Evolutionary conservation across 2,797 vertebrate genomes (phyloP).

Genomic region (Streptopelia turtur): DNA sequence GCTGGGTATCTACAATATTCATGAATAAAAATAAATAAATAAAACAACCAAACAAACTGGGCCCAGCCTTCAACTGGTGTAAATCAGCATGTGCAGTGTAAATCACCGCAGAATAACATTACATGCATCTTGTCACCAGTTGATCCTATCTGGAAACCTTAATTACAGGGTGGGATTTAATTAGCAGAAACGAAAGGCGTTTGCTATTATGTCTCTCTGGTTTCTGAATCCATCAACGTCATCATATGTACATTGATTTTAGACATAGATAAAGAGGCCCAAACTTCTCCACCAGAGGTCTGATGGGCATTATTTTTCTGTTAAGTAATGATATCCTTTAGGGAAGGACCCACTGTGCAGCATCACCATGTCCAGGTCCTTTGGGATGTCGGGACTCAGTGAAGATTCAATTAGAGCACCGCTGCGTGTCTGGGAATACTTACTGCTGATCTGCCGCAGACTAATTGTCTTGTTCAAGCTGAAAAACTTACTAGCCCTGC

Average conservation of each 20-base stretch:
- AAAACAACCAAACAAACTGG: rapidly evolving
- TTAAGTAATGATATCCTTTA: neutral
- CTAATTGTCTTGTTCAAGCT: slow-evolving; percentile 3
- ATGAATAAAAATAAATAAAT: neutral
- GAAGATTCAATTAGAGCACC: slow-evolving; percentile 40
- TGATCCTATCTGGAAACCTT: neutral
- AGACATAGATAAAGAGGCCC: neutral
- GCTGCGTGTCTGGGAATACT: neutral
- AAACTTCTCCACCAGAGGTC: neutral
- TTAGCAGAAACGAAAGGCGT: neutral
- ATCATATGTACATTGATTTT: neutral
- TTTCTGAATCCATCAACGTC: neutral
- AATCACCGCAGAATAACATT: neutral
- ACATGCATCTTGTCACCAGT: too few species aligned
- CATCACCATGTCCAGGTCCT: neutral
- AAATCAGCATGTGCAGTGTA: too few species aligned
- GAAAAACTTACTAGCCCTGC: neutral
- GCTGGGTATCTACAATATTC: neutral
- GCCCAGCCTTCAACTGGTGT: neutral
- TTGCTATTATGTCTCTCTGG: neutral
- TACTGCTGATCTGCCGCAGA: neutral
- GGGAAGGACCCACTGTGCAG: neutral
- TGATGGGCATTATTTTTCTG: neutral
- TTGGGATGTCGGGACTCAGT: neutral
- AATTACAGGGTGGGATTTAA: neutral